Conservation (phyloP, 2,888 invertebrate species). For the Drosophila lacicola region DNA sequence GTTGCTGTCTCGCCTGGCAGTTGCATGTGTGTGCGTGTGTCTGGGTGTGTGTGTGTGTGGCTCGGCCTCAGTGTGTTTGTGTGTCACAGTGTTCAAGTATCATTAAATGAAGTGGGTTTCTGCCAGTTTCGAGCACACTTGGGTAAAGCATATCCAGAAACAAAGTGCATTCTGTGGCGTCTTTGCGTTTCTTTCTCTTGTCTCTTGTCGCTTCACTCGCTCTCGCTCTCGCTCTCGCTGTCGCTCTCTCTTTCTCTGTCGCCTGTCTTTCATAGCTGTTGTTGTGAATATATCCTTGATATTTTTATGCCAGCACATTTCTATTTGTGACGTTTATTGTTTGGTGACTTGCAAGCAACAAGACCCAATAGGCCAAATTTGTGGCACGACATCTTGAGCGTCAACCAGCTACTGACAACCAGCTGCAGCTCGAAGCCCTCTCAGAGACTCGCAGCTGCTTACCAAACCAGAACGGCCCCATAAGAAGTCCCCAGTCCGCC, state of each 20-base stretch:
- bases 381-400: constrained; percentile 67
- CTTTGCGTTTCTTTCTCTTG: constrained; percentile 67
- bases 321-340: constrained; percentile 80
- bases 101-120: constrained; percentile 85
- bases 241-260: constrained; percentile 9
- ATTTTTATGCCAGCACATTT: constrained; percentile 74
- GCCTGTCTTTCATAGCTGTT: constrained; percentile 44
- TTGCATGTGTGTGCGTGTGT: constrained; percentile 21
- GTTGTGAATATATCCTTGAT: constrained; percentile 74
- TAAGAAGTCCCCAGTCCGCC: constrained; percentile 25
- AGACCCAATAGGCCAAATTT: constrained; percentile 78
- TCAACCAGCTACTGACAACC: constrained; percentile 42
- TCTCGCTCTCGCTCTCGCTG: neutral
- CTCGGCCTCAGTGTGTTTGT: constrained; percentile 76
- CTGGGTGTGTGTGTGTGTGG: constrained; percentile 39
- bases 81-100: constrained; percentile 83
- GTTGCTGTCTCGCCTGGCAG: constrained; percentile 48
- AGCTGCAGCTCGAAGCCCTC: neutral
- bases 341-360: constrained; percentile 66
- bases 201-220: constrained; percentile 9
- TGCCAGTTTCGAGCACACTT: constrained; percentile 83
- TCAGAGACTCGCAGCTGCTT: neutral
- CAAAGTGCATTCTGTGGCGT: constrained; percentile 83
- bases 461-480: constrained; percentile 26
- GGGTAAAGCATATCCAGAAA: constrained; percentile 84